Percentiles rank a stretch among this genome's conserved stretches.
phyloP scores from a whole-genome alignment of 2,113 vertebrate genomes.

The Alligator sinensis region DNA sequence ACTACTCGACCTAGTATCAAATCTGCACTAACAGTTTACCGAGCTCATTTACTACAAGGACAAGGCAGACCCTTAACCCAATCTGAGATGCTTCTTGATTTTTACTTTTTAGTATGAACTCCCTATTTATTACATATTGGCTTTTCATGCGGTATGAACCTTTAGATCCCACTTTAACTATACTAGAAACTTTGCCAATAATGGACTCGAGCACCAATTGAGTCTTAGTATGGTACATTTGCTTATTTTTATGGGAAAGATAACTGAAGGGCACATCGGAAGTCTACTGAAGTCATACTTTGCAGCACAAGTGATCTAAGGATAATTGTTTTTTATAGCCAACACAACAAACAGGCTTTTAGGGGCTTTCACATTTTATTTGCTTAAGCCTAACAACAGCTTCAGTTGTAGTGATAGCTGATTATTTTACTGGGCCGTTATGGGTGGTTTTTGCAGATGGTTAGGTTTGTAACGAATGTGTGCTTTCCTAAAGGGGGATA shows the following conservation, averaged over 20 bases:
- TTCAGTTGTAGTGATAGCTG: slow-evolving; percentile 60
- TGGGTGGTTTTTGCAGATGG: slow-evolving; percentile 12
- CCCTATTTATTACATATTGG: neutral
- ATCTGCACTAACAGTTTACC: rapidly evolving
- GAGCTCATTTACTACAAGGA: neutral
- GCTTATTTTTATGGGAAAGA: slow-evolving; percentile 33
- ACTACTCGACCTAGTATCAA: neutral
- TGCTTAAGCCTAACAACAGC: slow-evolving; percentile 63
- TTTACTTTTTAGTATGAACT: neutral
- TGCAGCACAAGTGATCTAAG: slow-evolving; percentile 25
- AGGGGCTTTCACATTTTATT: slow-evolving; percentile 62
- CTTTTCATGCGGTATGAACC: slow-evolving; percentile 23
- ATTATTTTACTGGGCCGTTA: slow-evolving; percentile 75
- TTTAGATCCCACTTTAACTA: slow-evolving; percentile 17
- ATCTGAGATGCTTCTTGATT: neutral
- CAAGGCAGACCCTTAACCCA: neutral
- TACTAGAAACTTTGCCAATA: neutral
- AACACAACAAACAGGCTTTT: slow-evolving; percentile 68
- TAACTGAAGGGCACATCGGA: slow-evolving; percentile 1
- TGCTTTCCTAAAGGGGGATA: neutral
- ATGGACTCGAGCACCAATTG: neutral
- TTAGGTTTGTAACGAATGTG: slow-evolving; percentile 29
- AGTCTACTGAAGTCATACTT: slow-evolving; percentile 38
- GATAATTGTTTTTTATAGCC: slow-evolving; percentile 79
- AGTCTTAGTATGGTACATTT: neutral